Evolutionary conservation across 2,888 invertebrate species (phyloP).

Genomic region (Diplolepis rosae): DNA sequence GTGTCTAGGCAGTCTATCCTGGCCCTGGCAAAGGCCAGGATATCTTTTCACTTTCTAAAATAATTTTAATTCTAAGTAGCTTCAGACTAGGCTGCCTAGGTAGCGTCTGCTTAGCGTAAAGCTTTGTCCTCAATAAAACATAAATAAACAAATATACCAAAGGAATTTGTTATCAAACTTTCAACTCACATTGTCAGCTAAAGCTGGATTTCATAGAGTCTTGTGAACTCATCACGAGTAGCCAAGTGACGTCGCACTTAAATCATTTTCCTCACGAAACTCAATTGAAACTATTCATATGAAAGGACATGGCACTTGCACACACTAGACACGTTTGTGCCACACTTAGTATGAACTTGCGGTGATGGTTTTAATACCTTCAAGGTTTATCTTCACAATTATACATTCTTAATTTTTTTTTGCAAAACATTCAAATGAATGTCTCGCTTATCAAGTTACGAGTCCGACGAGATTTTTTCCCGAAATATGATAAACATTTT

Average conservation of each 20-base stretch:
- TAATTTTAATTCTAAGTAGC: no score
- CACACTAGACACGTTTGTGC: not conserved
- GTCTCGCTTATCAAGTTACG: slow-evolving; percentile 6
- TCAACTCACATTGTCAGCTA: slow-evolving; percentile 29
- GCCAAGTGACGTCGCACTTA: slow-evolving; percentile 19
- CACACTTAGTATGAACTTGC: not conserved
- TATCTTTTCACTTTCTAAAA: no score
- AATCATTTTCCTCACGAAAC: slow-evolving; percentile 27
- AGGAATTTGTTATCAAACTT: slow-evolving; percentile 1
- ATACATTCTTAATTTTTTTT: not conserved
- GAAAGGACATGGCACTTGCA: not conserved
- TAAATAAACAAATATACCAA: no score
- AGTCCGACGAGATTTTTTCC: slow-evolving; percentile 27
- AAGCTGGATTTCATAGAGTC: slow-evolving; percentile 16
- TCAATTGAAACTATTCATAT: slow-evolving; percentile 11
- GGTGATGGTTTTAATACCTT: not conserved
- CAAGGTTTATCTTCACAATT: not conserved
- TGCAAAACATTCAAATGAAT: not conserved
- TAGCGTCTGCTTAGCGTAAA: no score
- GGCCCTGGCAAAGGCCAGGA: no score
- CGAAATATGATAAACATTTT: slow-evolving; percentile 12
- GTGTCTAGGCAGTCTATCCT: no score
- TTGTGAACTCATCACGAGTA: slow-evolving; percentile 8
- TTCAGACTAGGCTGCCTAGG: no score
- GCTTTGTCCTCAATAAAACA: no score